A percentile compares a stretch with the other conserved stretches of the same genome.
These are phyloP conservation scores for Anastrepha obliqua DNA, from an alignment of 1,140 invertebrate species.

Conservation along the genomic window DNA sequence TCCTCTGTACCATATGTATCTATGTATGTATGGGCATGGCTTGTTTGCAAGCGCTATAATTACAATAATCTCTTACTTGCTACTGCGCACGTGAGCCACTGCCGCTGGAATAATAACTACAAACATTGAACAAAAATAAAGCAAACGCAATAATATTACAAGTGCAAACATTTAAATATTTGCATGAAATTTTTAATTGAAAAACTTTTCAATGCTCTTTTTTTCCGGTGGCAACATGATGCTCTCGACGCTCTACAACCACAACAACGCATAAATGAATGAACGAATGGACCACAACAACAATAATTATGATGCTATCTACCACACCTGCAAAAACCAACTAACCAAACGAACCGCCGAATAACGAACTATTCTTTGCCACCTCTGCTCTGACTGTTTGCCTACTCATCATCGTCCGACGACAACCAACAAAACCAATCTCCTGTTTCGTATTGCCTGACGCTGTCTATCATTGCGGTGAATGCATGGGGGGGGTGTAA, in stretches of 20 bases:
- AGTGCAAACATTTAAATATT: constrained; percentile 53
- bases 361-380: neutral
- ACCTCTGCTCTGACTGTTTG: neutral
- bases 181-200: constrained; percentile 53
- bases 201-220: constrained; percentile 34
- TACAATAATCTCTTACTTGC: neutral
- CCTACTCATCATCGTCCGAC: neutral
- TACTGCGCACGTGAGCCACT: neutral
- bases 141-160: constrained; percentile 21
- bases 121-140: neutral
- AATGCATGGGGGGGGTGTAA: neutral
- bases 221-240: neutral
- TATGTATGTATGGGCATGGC: neutral
- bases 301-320: neutral
- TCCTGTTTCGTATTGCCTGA: neutral
- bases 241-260: neutral
- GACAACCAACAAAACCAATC: constrained; percentile 18
- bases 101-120: neutral
- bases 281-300: neutral
- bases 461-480: neutral
- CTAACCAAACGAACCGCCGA: neutral
- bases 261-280: neutral
- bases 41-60: constrained; percentile 12
- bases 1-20: neutral
- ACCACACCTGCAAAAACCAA: constrained; percentile 24